Base-by-base conservation (phyloP, 2,797 vertebrate species). In the Sebastes baramenuke region DNA sequence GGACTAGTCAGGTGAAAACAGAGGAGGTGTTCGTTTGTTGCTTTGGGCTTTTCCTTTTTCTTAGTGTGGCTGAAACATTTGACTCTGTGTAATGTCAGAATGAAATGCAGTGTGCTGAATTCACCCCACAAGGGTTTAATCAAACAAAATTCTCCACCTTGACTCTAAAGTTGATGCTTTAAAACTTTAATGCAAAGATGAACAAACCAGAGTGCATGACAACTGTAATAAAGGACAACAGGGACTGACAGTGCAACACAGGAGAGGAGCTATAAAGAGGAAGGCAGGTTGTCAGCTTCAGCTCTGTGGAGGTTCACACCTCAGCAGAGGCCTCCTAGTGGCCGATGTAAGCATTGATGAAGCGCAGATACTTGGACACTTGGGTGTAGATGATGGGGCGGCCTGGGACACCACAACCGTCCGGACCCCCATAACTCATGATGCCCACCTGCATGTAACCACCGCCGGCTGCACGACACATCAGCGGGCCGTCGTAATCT, bases 401-500 rank as follows among this genome's bases (percentile, higher is more conserved):
- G 0, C 6, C 54, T 0, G 3, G 2, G 4, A 22, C 8, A 22
- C 36, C 87, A 24, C 90, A 92, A 1, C 75, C 90, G 0, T 6
- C 1, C 1, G 20, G 10, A 73, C 85, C 87, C 12, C 93, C 92
- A 74, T 84, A 93, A 49, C 95, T 96, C 84, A 95, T 90, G 71
- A 96, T 77, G 42, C 95, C 95, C 0, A 82, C 93, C 83, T 94
- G 93, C n/a, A 93, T 70, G 20, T 80, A 93, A 55, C 67, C 34
- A 0, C 16, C 1, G 0, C n/a, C 1, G 0, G 8, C 29, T 1
- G 78, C 12, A 4, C 38, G 60, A 49, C 95, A 96, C 81, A 95
- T 83, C 73, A 96, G 83, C 3, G 95, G 94, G 14, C 94, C 94
- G 0, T 95, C 95, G 0, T 93, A 93, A 71, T 96, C 67, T 2